phyloP scores from a whole-genome alignment of 1,140 invertebrate species.

The Lethocerus indicus region DNA sequence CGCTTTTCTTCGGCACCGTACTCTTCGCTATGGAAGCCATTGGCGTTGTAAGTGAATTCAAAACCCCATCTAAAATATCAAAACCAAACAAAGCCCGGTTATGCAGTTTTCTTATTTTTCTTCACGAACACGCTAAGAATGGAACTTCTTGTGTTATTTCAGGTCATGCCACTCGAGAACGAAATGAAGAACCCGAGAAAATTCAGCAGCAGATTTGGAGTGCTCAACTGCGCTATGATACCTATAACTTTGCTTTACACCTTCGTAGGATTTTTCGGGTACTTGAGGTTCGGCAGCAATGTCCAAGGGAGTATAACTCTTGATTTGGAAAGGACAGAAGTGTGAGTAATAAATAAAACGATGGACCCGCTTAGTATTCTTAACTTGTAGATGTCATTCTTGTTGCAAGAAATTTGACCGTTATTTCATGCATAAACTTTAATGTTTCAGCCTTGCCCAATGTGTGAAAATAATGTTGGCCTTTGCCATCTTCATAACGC shows the following conservation, averaged over 20 bases:
- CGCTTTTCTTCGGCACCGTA: constrained; percentile 44
- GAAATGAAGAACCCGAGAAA: constrained; percentile 61
- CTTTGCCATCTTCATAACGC: constrained; percentile 64
- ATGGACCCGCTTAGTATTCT: background rate
- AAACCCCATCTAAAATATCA: no score
- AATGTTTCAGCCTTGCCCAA: constrained; percentile 45
- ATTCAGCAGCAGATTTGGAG: constrained; percentile 51
- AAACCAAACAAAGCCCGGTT: no score
- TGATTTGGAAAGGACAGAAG: constrained; percentile 38
- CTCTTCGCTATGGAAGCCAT: constrained; percentile 48
- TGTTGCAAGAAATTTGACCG: no score
- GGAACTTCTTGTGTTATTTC: constrained; percentile 2
- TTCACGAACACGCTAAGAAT: background rate
- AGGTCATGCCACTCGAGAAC: constrained; percentile 73
- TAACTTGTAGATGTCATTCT: no score
- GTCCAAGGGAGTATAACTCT: constrained; percentile 49
- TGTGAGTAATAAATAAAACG: constrained; percentile 34
- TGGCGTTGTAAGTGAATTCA: constrained; percentile 41
- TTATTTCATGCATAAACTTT: background rate
- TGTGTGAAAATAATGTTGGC: constrained; percentile 59
- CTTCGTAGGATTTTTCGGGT: constrained; percentile 65
- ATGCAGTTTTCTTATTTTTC: no score
- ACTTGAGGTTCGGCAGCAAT: constrained; percentile 52
- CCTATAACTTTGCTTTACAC: constrained; percentile 56
- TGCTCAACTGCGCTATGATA: constrained; percentile 60